These are phyloP conservation scores for Bombus impatiens DNA, from an alignment of 1,140 invertebrate species.

Conservation along the genomic window DNA sequence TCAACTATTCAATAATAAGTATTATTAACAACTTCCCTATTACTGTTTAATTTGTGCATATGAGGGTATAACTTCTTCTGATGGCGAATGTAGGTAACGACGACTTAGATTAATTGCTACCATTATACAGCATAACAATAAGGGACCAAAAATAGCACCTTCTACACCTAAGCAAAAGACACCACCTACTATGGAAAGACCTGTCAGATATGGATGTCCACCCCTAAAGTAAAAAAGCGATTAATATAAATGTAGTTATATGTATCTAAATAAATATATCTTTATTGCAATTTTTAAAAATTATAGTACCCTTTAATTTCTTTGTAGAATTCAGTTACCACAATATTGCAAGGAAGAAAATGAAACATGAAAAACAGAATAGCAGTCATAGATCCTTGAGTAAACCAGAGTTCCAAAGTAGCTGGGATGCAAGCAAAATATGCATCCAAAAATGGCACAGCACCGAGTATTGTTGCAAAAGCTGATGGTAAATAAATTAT, in stretches of 20 bases:
- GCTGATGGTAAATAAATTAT: constrained; percentile 98
- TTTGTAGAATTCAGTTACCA: constrained; percentile 97
- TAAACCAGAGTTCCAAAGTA: constrained; percentile 96
- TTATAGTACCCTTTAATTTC: constrained; percentile 95
- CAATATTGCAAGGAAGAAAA: constrained; percentile 93
- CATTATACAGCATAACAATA: constrained; percentile 94
- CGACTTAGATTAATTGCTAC: constrained; percentile 90
- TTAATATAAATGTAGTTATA: not conserved
- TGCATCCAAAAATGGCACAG: constrained; percentile 96
- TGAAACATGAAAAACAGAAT: constrained; percentile 92
- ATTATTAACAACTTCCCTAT: not conserved
- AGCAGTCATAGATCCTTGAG: constrained; percentile 89
- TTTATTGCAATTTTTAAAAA: constrained; percentile 31
- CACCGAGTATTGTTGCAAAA: constrained; percentile 95
- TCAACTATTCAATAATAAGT: not conserved
- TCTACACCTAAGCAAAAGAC: constrained; percentile 98
- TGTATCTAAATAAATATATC: not conserved
- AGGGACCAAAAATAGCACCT: constrained; percentile 97
- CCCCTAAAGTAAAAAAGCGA: constrained; percentile 84
- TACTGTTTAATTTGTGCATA: constrained; percentile 69
- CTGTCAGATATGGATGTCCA: constrained; percentile 99
- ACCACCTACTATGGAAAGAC: constrained; percentile 98
- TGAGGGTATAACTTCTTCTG: constrained; percentile 78
- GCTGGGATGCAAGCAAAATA: constrained; percentile 97
- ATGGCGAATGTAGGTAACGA: constrained; percentile 82